phyloP scores from a whole-genome alignment of 2,113 vertebrate genomes.

The Lanius ludovicianus region DNA sequence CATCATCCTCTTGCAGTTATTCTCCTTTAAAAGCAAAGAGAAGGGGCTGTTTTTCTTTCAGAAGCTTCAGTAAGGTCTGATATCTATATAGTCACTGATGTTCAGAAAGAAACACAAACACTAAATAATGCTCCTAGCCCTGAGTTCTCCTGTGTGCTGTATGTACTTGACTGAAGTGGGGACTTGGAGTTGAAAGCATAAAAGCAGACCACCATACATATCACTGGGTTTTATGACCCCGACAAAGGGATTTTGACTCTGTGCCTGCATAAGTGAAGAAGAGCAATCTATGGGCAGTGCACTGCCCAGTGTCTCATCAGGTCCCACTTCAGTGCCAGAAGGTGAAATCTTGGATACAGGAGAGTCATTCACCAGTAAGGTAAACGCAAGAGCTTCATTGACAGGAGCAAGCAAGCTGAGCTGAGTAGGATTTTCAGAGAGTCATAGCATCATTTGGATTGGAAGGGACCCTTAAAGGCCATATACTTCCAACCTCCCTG shows the following conservation, averaged over 20 bases:
- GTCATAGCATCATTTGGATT: not conserved
- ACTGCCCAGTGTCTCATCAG: not conserved
- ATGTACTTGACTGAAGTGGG: not conserved
- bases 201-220: not conserved
- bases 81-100: not conserved
- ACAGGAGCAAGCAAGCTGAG: not conserved
- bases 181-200: not conserved
- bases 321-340: not conserved
- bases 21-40: not conserved
- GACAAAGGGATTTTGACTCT: not conserved
- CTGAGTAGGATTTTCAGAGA: not conserved
- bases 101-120: not conserved
- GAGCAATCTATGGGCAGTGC: too few species aligned
- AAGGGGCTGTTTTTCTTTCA: not conserved
- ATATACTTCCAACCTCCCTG: not conserved
- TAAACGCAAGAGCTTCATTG: not conserved
- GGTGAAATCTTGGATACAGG: not conserved
- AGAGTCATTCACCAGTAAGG: not conserved
- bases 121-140: not conserved
- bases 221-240: not conserved
- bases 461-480: not conserved
- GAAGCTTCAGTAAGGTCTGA: not conserved
- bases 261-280: rapidly evolving
- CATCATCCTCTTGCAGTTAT: not conserved
- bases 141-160: not conserved